Percentiles rank a stretch among this genome's conserved stretches.
Conservation (phyloP, 1,140 invertebrate species). For the Grapholita molesta region DNA sequence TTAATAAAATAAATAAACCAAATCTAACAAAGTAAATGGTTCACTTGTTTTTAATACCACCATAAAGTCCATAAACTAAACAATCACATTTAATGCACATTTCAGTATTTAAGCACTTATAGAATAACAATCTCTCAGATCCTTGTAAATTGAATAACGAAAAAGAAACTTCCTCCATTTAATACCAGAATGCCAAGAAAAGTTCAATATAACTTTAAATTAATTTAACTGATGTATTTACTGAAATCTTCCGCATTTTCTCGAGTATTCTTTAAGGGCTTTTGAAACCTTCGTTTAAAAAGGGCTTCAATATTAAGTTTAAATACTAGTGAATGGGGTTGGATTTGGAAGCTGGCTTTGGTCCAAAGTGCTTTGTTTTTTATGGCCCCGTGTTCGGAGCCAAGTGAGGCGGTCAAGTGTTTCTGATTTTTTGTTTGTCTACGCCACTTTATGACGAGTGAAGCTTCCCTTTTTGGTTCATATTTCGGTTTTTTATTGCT, state of each 20-base stretch:
- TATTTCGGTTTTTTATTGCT: slow-evolving; percentile 21
- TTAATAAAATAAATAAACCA: too few species aligned
- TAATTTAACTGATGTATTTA: neutral
- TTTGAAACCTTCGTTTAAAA: slow-evolving; percentile 30
- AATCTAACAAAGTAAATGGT: too few species aligned
- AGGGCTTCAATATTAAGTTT: slow-evolving; percentile 52
- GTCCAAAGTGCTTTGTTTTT: slow-evolving; percentile 69
- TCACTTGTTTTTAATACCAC: too few species aligned
- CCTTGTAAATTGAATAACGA: neutral
- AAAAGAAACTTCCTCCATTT: neutral
- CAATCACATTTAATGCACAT: too few species aligned
- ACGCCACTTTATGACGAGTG: slow-evolving; percentile 25
- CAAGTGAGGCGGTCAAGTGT: slow-evolving; percentile 48
- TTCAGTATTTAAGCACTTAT: too few species aligned
- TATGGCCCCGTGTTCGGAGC: slow-evolving; percentile 48
- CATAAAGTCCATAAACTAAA: too few species aligned
- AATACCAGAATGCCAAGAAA: too few species aligned
- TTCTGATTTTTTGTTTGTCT: slow-evolving; percentile 52
- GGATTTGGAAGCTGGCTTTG: slow-evolving; percentile 56
- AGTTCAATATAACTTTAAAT: neutral
- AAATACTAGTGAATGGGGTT: slow-evolving; percentile 53
- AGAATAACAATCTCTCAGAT: neutral
- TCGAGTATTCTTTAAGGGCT: slow-evolving; percentile 19
- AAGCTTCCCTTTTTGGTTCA: slow-evolving; percentile 15
- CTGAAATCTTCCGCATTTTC: slow-evolving; percentile 1